Percentiles rank a stretch among this genome's conserved stretches.
Evolutionary conservation across 2,888 invertebrate species (phyloP).

Genomic region (Catocala sponsa): DNA sequence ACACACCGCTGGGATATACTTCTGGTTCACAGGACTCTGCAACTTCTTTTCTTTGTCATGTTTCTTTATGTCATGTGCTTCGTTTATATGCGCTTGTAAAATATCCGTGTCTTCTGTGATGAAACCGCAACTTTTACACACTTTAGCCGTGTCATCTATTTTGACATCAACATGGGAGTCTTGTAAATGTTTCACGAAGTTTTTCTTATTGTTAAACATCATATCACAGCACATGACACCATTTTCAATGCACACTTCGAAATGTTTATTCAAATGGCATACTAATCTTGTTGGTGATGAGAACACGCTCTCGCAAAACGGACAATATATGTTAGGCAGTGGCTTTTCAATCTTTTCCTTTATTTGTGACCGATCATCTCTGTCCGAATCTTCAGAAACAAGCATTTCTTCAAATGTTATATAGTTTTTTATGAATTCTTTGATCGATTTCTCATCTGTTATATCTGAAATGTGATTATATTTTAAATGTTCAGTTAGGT

Average conservation of each 20-base stretch:
- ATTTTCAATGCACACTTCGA: slow-evolving; percentile 54
- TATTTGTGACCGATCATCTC: slow-evolving; percentile 35
- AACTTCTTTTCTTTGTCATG: slow-evolving; percentile 33
- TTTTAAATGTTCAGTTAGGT: slow-evolving; percentile 62
- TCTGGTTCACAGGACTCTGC: slow-evolving; percentile 60
- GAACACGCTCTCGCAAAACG: slow-evolving; percentile 69
- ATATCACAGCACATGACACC: slow-evolving; percentile 64
- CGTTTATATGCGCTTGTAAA: slow-evolving; percentile 54
- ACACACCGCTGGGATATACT: slow-evolving; percentile 77
- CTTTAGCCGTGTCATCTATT: slow-evolving; percentile 17
- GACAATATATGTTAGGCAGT: slow-evolving; percentile 61
- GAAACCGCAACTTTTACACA: slow-evolving; percentile 64
- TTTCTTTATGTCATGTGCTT: slow-evolving; percentile 39
- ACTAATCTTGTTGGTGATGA: slow-evolving; percentile 67
- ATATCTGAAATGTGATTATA: slow-evolving; percentile 50
- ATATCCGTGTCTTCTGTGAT: slow-evolving; percentile 38
- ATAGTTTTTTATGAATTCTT: slow-evolving; percentile 65
- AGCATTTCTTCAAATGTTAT: slow-evolving; percentile 71
- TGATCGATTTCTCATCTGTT: slow-evolving; percentile 32
- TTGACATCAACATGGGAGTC: slow-evolving; percentile 51
- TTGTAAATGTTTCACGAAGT: slow-evolving; percentile 67
- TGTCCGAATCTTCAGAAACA: slow-evolving; percentile 53
- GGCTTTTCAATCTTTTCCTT: slow-evolving; percentile 14
- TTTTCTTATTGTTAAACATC: slow-evolving; percentile 53
- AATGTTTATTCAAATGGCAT: slow-evolving; percentile 69